Evolutionary conservation across 2,113 vertebrate species (phyloP), one percentile per base, ranked within the genome.

Genomic region (Hepsetus odoe): DNA sequence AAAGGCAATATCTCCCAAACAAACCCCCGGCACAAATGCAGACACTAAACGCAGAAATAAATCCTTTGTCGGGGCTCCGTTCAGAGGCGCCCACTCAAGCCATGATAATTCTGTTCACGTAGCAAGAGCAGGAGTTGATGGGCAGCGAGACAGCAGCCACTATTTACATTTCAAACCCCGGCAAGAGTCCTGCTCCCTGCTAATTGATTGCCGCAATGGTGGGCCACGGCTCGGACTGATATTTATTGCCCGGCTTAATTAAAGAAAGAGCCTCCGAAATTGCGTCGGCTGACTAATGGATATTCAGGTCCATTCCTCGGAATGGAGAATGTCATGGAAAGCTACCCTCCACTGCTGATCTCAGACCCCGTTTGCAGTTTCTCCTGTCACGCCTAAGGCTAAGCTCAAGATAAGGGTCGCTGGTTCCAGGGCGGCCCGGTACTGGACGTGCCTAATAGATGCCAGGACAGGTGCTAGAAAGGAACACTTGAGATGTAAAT

Each of bases 241-340:
- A 86, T 86, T 86, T 86, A 87, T 86, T 79, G 81, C 83, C 69
- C 16, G 72, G 65, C 75, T 86, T 87, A 86, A 87, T 86, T 85
- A 86, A 85, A 82, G 82, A 80, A 80, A 85, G 77, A 84, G 83
- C 77, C 71, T 80, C 28, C 24, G 69, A 74, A 83, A 68, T 40
- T 75, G 61, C 53, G 7, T 67, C 32, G 62, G 12, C 49, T 68
- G 80, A 72, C 55, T 78, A 84, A 79, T 71, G 55, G 79, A 61
- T 32, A 18, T 66, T 24, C 35, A 58, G 33, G 32, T 38, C 62
- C 35, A 56, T 72, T 80, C 33, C 77, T 73, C 62, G 56, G 35
- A 11, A 8, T 1, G 12, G 30, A 51, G 68, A 35, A 14, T 14
- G 62, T 51, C 14, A 9, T 11, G n/a, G 22, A 35, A 64, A 53